These are phyloP conservation scores for Phoenicopterus ruber DNA, from an alignment of 2,113 vertebrate genomes.

Conservation along the genomic window DNA sequence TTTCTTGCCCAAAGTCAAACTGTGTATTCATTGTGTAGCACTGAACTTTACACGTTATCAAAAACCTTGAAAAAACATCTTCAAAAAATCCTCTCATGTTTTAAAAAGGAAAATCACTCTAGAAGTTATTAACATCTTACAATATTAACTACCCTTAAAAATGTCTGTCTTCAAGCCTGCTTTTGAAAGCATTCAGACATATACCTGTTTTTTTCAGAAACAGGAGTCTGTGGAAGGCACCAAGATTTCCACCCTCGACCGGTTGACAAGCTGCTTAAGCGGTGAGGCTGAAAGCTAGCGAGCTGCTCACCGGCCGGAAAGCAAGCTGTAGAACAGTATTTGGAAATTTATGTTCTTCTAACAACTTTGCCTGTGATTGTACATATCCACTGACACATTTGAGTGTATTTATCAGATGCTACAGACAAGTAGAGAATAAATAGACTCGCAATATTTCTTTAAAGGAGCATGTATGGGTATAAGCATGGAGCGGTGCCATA, in stretches of 20 bases:
- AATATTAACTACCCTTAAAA: neutral
- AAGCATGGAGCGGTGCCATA: neutral
- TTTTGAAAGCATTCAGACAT: neutral
- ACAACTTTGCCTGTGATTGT: neutral
- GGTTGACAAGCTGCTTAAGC: neutral
- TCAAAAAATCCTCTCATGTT: rapidly evolving
- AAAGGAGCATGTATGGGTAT: neutral
- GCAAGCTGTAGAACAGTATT: neutral
- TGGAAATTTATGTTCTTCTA: neutral
- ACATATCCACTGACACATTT: neutral
- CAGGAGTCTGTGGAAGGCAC: rapidly evolving
- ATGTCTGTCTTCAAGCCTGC: neutral
- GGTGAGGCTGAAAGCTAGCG: neutral
- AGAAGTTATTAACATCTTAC: neutral
- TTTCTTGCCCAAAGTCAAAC: neutral
- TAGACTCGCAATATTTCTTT: neutral
- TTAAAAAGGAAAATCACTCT: neutral
- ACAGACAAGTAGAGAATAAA: neutral
- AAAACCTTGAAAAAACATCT: neutral
- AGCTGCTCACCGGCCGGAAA: neutral
- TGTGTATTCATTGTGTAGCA: neutral
- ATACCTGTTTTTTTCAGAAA: neutral
- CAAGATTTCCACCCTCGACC: neutral
- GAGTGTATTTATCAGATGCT: neutral
- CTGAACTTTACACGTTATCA: neutral